Conservation (phyloP, 53 echinoderm and acorn worm species). For the Hippasteria phrygiana region DNA sequence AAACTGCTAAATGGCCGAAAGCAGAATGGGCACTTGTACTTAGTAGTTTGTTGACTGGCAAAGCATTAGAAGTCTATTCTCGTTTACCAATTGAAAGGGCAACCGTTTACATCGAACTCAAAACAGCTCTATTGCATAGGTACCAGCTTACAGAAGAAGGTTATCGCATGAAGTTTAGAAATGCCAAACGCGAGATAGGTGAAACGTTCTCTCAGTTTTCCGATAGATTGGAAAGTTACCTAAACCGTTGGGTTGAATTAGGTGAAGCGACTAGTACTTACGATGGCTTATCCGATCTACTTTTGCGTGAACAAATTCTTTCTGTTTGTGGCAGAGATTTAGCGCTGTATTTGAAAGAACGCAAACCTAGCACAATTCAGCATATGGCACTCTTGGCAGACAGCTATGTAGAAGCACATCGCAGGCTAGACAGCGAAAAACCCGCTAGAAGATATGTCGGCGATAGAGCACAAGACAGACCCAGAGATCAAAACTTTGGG, state of each 20-base stretch:
- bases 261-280: slow-evolving; percentile 7
- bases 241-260: slow-evolving; percentile 50
- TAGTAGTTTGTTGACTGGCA: slow-evolving; percentile 19
- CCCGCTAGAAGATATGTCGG: neutral
- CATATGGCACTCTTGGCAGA: slow-evolving; percentile 27
- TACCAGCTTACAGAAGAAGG: slow-evolving; percentile 36
- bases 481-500: neutral
- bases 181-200: slow-evolving; percentile 14
- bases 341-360: slow-evolving; percentile 35
- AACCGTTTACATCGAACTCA: neutral
- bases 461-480: neutral
- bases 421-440: neutral
- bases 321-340: slow-evolving; percentile 35
- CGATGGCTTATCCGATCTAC: slow-evolving; percentile 30
- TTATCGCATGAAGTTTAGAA: slow-evolving; percentile 18
- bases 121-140: slow-evolving; percentile 13
- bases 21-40: slow-evolving; percentile 48
- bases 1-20: slow-evolving; percentile 42
- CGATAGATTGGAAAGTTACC: slow-evolving; percentile 13
- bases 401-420: slow-evolving; percentile 43
- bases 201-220: slow-evolving; percentile 32
- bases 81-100: neutral
- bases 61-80: neutral
- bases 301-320: slow-evolving; percentile 42
- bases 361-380: slow-evolving; percentile 22